Conservation (phyloP, 2,797 vertebrate genomes). For the Staurois parvus region DNA sequence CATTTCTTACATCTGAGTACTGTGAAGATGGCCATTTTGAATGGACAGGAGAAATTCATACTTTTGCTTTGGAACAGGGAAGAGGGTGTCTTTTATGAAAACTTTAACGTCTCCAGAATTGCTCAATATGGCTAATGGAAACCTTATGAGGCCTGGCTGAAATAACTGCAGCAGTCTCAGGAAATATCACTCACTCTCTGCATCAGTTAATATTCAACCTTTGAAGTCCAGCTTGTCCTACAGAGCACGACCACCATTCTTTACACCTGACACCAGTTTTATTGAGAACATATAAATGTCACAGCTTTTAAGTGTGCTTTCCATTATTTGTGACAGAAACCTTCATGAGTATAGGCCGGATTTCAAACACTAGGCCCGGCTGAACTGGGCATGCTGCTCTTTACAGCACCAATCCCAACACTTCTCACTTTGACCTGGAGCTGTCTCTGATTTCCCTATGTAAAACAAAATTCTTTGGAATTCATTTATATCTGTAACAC, state of each 20-base stretch:
- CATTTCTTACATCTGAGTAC: too few species aligned
- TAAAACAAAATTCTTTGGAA: slow-evolving; percentile 49
- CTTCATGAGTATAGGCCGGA: slow-evolving; percentile 13
- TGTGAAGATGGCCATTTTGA: too few species aligned
- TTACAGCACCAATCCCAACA: slow-evolving; percentile 16
- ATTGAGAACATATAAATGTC: slow-evolving; percentile 36
- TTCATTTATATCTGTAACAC: slow-evolving; percentile 33
- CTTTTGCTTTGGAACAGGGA: neutral
- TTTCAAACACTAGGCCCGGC: slow-evolving; percentile 21
- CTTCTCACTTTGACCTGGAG: slow-evolving; percentile 10
- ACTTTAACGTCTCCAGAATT: slow-evolving; percentile 10
- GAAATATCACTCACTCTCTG: slow-evolving; percentile 23
- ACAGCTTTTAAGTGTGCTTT: neutral
- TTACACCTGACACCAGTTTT: slow-evolving; percentile 45
- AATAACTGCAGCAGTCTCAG: slow-evolving; percentile 11
- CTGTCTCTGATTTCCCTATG: slow-evolving; percentile 40
- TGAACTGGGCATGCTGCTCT: slow-evolving; percentile 2
- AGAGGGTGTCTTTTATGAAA: neutral
- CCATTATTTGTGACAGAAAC: slow-evolving; percentile 17
- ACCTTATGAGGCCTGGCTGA: slow-evolving; percentile 33
- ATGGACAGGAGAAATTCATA: neutral
- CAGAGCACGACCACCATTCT: slow-evolving; percentile 21
- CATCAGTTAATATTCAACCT: slow-evolving; percentile 31
- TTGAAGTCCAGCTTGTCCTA: slow-evolving; percentile 31
- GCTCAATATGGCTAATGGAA: slow-evolving; percentile 27